A percentile compares a stretch with the other conserved stretches of the same genome.
Conservation (phyloP, 2,888 invertebrate genomes). For the Sarcophaga subvicina region DNA sequence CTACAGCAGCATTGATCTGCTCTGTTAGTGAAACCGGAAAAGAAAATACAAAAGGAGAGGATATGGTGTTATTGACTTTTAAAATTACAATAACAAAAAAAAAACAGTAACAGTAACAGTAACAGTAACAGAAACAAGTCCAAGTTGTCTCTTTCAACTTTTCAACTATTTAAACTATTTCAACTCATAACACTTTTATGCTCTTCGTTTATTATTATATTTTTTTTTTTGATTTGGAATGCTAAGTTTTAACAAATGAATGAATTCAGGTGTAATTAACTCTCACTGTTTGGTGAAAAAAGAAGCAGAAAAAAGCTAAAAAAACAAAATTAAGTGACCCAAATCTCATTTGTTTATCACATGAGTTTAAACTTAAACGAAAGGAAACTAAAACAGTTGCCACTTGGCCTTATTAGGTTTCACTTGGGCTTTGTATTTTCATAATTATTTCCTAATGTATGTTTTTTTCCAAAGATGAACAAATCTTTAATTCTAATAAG, state of each 20-base stretch:
- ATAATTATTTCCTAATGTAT: too few relatives aligned
- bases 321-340: background rate
- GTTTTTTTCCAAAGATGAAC: too few relatives aligned
- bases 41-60: background rate
- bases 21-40: constrained; percentile 37
- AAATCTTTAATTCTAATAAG: too few relatives aligned
- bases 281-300: background rate
- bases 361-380: background rate
- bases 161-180: background rate
- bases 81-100: background rate
- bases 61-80: constrained; percentile 29
- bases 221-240: too few relatives aligned
- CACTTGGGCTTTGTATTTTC: too few relatives aligned
- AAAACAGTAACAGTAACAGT: background rate
- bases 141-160: background rate
- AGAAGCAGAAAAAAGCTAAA: background rate
- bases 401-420: too few relatives aligned
- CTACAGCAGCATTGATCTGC: constrained; percentile 6
- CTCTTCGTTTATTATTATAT: too few relatives aligned
- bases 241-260: background rate
- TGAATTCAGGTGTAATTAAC: background rate
- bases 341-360: background rate
- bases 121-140: background rate
- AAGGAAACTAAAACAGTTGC: background rate
- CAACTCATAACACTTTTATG: background rate